Conservation (phyloP, 2,113 vertebrate genomes). For the Microcebus griseorufus region DNA sequence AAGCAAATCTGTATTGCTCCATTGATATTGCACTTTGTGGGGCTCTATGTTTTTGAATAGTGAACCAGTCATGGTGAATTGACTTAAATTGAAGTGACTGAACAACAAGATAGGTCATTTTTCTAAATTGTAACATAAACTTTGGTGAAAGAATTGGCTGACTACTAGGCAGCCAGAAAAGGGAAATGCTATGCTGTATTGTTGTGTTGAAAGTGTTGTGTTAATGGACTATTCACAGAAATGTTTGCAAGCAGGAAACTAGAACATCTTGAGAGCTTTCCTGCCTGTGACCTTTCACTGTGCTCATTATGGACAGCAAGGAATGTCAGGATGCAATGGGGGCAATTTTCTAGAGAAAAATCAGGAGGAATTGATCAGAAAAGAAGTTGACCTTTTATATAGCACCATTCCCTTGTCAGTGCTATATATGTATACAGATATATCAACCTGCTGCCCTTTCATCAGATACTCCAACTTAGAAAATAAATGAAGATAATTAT, state of each 20-base stretch:
- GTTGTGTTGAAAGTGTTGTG: background rate
- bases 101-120: background rate
- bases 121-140: background rate
- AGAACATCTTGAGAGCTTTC: background rate
- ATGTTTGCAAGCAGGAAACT: background rate
- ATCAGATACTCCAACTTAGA: background rate
- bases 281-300: background rate
- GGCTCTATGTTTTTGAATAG: slow-evolving; percentile 25
- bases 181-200: background rate
- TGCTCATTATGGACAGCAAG: background rate
- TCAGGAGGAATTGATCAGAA: background rate
- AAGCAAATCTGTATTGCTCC: background rate
- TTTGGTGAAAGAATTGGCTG: background rate
- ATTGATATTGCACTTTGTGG: background rate
- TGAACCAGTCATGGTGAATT: background rate
- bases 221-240: background rate
- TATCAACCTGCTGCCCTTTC: background rate
- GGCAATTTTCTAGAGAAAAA: background rate
- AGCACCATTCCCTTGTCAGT: background rate
- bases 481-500: background rate
- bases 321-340: background rate
- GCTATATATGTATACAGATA: background rate
- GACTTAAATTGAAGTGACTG: background rate
- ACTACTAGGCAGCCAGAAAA: background rate
- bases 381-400: background rate